These are phyloP conservation scores for Theretra japonica DNA, from an alignment of 2,888 invertebrate species.

Conservation along the genomic window DNA sequence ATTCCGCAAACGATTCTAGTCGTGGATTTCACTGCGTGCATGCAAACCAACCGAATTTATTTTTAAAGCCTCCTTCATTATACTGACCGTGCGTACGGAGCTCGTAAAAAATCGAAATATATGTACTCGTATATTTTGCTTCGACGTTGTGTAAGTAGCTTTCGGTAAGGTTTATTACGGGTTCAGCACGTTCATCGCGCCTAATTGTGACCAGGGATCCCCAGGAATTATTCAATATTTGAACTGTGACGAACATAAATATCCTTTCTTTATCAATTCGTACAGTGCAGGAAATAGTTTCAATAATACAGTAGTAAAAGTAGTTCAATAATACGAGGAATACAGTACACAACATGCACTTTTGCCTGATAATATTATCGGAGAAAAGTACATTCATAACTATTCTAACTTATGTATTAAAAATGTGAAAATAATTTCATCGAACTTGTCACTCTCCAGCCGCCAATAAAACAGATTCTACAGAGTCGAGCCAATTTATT, in stretches of 20 bases:
- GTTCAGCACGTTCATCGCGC: neutral
- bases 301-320: too few relatives aligned
- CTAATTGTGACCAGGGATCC: slow-evolving; percentile 11
- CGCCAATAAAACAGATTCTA: too few relatives aligned
- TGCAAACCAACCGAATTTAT: slow-evolving; percentile 47
- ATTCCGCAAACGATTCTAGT: slow-evolving; percentile 42
- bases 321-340: too few relatives aligned
- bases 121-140: slow-evolving; percentile 24
- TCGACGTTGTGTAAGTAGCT: slow-evolving; percentile 11
- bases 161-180: slow-evolving; percentile 22
- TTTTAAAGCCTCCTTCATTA: slow-evolving; percentile 36
- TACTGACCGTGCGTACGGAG: slow-evolving; percentile 1
- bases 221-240: neutral
- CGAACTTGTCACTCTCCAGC: too few relatives aligned
- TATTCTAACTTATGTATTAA: too few relatives aligned
- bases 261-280: too few relatives aligned
- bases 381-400: too few relatives aligned
- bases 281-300: too few relatives aligned
- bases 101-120: slow-evolving; percentile 20
- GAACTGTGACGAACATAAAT: too few relatives aligned
- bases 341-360: too few relatives aligned
- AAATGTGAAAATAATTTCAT: too few relatives aligned
- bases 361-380: too few relatives aligned
- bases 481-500: neutral
- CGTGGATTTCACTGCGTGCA: slow-evolving; percentile 53